Evolutionary conservation across 2,113 vertebrate species (phyloP), one percentile per base, ranked within the genome.

Genomic region (Syngnathoides biaculeatus): DNA sequence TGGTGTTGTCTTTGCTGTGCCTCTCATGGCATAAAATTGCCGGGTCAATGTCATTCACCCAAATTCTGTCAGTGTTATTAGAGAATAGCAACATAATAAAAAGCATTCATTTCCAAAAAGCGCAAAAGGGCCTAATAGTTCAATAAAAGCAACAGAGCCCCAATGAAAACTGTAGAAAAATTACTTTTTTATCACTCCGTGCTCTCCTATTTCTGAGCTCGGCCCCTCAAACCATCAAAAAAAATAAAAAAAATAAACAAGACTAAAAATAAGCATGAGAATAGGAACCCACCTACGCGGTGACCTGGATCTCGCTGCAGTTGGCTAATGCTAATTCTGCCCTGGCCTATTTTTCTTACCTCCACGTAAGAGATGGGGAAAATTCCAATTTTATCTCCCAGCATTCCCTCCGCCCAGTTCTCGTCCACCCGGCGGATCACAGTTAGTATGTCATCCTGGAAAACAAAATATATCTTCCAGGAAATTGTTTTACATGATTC

Each of bases 371-470:
- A 98, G 84, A 99, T 98, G 17, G 97, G 97, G 74, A 99, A 99
- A 92, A 99, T 99, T 86, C 97, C 97, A 89, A 99, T 99, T 89
- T 95, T 98, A 88, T 99, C 97, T 80, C 94, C 96, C 90, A 98
- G 91, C 97, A 99, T 98, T 84, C 97, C 97, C 92, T 99, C 97
- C n/a, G 97, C 96, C 97, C 97, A 99, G 88, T 99, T 99, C 79
- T 98, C 97, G 88, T 99, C 97, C 81, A 99, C 97, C 69, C 97
- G 92, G 50, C 97, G 95, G 88, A 99, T 99, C 84, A 99, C 97
- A 20, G 95, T 98, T 86, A 99, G 89, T 83, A 98, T 92, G 77
- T 99, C 96, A 52, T 98, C 97, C 97, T 99, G 73, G 35, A 75
- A 75, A 75, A 43, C 11, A 2, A 71, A 58, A 68, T 64, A 60